phyloP scores from a whole-genome alignment of 2,888 invertebrate genomes.

The Oithona nana region DNA sequence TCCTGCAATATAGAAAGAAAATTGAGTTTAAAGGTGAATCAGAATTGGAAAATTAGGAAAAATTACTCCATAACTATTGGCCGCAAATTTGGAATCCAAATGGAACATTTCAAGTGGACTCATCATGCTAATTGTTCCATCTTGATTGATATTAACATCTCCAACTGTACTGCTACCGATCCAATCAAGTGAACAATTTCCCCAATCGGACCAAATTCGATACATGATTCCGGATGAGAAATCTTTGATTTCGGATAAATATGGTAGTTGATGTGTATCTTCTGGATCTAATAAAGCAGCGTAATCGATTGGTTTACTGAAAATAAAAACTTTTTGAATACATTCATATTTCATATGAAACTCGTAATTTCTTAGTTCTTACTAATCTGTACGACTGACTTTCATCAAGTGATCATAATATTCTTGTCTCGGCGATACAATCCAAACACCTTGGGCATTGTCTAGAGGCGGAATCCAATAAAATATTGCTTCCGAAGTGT shows the following conservation, averaged over 20 bases:
- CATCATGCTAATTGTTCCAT: background rate
- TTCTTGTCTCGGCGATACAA: background rate
- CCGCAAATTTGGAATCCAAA: background rate
- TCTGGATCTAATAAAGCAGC: background rate
- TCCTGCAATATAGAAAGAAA: too few species aligned
- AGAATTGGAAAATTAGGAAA: too few species aligned
- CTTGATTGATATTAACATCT: background rate
- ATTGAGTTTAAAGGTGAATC: too few species aligned
- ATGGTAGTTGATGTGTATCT: background rate
- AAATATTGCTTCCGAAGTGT: background rate
- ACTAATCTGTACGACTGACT: background rate
- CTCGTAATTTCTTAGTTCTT: too few species aligned
- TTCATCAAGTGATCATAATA: background rate
- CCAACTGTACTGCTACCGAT: background rate
- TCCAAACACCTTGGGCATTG: too few species aligned
- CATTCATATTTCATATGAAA: too few species aligned
- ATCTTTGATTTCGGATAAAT: background rate
- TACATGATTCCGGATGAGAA: background rate
- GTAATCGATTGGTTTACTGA: background rate
- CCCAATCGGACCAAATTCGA: background rate
- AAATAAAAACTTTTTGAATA: too few species aligned
- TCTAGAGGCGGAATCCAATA: background rate
- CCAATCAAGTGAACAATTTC: background rate
- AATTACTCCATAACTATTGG: too few species aligned
- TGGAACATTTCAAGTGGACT: background rate